Evolutionary conservation across 2,113 vertebrate species (phyloP), one percentile per base, ranked within the genome.

Genomic region (Hypocryptadius cinnamomeus): DNA sequence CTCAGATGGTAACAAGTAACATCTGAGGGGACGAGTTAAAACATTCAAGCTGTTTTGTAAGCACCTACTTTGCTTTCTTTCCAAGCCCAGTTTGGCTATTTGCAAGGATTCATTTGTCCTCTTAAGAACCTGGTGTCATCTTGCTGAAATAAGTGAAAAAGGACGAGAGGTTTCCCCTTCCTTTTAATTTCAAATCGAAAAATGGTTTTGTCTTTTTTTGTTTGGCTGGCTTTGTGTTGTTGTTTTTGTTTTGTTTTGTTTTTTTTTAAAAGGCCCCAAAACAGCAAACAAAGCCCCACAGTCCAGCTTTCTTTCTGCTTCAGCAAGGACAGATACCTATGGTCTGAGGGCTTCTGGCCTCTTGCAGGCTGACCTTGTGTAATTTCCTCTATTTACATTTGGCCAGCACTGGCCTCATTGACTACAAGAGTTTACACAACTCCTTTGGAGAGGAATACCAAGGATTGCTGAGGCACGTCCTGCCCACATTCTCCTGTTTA

Each of bases 1-100:
- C 94, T 96, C 93, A 90, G 93, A 94, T 53, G 88, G 91, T 95
- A 96, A 96, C 94, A 92, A 96, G 91, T 91, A 94, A 94, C 95
- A 95, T 96, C 94, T 95, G 93, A 96, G 65, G 35, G 93, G 89
- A 96, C 92, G 48, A 9, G 1, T 83, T 90, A 65, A 93, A 94
- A 78, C 82, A 61, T 53, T 20, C 21, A 2, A 71, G 89, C 78
- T 90, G 90, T 94, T 96, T 95, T 94, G 90, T 94, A 93, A 96
- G 94, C 95, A 95, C 95, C 95, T 96, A 92, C 86, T 96, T 76
- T 6, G 70, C 44, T 70, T 76, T 64, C 61, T 72, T 87, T 60
- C 93, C 84, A 61, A 80, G 39, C 27, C 60, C 85, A 9, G 40
- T 59, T 63, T 13, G 76, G 90, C 90, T 71, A 5, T 95, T 77